Conservation (phyloP, 2,888 invertebrate species). For the Lasioglossum villosulum region DNA sequence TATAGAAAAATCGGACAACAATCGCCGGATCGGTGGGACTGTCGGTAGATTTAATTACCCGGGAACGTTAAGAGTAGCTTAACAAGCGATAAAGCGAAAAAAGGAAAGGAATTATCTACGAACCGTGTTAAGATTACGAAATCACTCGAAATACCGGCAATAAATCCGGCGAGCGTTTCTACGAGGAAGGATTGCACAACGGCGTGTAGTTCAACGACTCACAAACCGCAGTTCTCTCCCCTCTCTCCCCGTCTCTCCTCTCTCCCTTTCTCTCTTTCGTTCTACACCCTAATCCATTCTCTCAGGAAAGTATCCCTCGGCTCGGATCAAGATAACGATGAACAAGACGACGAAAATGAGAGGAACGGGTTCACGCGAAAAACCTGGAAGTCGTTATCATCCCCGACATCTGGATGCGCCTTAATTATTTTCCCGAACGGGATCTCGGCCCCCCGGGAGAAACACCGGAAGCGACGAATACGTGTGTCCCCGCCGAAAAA, state of each 20-base stretch:
- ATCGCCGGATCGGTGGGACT: conserved; percentile 14
- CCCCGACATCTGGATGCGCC: conserved; percentile 54
- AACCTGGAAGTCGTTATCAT: conserved; percentile 60
- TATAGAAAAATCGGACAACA: conserved; percentile 8
- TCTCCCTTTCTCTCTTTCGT: conserved; percentile 8
- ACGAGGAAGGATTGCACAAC: conserved; percentile 52
- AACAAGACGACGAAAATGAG: conserved; percentile 59
- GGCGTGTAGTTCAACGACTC: conserved; percentile 50
- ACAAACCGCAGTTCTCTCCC: conserved; percentile 22
- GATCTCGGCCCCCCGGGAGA: conserved; percentile 39
- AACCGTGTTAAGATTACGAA: conserved; percentile 54
- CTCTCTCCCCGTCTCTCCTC: conserved; percentile 11
- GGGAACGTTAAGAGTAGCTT: not conserved
- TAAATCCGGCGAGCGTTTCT: conserved; percentile 52
- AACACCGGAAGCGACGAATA: conserved; percentile 59
- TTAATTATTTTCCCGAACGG: conserved; percentile 63
- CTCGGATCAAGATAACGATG: conserved; percentile 51
- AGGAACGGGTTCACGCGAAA: conserved; percentile 65
- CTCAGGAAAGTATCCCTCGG: conserved; percentile 47
- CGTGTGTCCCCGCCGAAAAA: conserved; percentile 50
- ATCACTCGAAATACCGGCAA: conserved; percentile 53
- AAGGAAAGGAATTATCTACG: conserved; percentile 21
- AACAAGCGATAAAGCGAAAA: conserved; percentile 16
- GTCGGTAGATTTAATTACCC: conserved; percentile 1
- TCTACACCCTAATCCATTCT: conserved; percentile 51